Conservation (phyloP, 2,797 vertebrate genomes). For the Sebastes ruberrimus region DNA sequence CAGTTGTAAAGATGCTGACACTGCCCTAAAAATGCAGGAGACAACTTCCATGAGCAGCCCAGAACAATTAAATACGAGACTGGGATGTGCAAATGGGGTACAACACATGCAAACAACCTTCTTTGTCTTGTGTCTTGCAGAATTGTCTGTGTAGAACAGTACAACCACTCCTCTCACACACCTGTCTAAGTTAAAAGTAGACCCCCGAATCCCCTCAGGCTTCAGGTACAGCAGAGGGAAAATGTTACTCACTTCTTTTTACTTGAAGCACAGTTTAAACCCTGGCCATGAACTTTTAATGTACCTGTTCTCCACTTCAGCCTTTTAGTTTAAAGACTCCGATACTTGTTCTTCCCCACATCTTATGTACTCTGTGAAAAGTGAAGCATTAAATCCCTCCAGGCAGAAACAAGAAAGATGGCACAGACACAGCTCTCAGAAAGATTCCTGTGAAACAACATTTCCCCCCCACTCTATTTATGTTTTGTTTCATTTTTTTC, state of each 20-base stretch:
- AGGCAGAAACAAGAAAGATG: conserved; percentile 26
- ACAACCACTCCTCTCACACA: not conserved
- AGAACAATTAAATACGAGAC: not conserved
- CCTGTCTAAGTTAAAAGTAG: not conserved
- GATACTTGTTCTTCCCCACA: not conserved
- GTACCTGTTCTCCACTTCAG: not conserved
- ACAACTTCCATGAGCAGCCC: not conserved
- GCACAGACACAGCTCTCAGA: conserved; percentile 1
- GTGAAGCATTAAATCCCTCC: conserved; percentile 29
- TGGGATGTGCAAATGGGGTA: not conserved
- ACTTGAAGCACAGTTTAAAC: conserved; percentile 14
- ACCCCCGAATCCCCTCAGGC: not conserved
- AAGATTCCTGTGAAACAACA: conserved; percentile 14
- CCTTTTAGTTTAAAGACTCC: conserved; percentile 12
- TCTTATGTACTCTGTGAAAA: conserved; percentile 14
- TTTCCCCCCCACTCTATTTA: not conserved
- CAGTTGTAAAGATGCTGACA: not conserved
- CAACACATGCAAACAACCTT: not conserved
- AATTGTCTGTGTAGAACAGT: not conserved
- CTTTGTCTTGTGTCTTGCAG: not conserved
- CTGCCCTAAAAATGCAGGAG: not conserved
- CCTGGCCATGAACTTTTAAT: conserved; percentile 9
- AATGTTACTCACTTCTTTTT: not conserved
- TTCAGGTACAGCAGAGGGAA: not conserved
- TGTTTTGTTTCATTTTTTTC: not conserved